A percentile compares a stretch with the other conserved stretches of the same genome.
Evolutionary conservation across 2,113 vertebrate genomes (phyloP).

Genomic region (Xenopus tropicalis): DNA sequence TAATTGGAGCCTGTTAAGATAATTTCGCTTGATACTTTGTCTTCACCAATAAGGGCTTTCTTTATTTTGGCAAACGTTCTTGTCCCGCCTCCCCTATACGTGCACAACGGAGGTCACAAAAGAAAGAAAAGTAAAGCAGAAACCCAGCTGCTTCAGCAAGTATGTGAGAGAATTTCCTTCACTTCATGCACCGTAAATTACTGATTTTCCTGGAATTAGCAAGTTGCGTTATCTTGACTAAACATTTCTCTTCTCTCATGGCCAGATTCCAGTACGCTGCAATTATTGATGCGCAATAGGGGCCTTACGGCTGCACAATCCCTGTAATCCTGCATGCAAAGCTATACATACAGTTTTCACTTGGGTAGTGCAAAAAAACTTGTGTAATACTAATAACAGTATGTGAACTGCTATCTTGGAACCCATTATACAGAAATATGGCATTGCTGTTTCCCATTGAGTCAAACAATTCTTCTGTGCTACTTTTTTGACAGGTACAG

Average conservation of each 20-base stretch:
- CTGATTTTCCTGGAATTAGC: conserved; percentile 27
- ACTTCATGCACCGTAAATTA: not conserved
- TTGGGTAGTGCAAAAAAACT: too few species aligned
- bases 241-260: conserved; percentile 5
- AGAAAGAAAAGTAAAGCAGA: not conserved
- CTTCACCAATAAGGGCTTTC: conserved; percentile 27
- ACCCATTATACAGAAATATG: too few species aligned
- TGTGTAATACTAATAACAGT: too few species aligned
- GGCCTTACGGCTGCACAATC: too few species aligned
- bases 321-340: too few species aligned
- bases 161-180: conserved; percentile 13
- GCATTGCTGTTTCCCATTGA: too few species aligned
- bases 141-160: not conserved
- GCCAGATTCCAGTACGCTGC: not conserved
- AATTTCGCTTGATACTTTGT: not conserved
- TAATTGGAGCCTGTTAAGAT: too few species aligned
- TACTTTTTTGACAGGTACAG: too few species aligned
- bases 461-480: too few species aligned
- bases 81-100: not conserved
- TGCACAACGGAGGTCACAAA: not conserved
- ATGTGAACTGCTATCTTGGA: too few species aligned
- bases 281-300: too few species aligned
- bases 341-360: too few species aligned
- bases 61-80: conserved; percentile 18
- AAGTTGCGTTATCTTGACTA: not conserved